phyloP scores from a whole-genome alignment of 2,888 invertebrate genomes.

The Oscheius sp. region DNA sequence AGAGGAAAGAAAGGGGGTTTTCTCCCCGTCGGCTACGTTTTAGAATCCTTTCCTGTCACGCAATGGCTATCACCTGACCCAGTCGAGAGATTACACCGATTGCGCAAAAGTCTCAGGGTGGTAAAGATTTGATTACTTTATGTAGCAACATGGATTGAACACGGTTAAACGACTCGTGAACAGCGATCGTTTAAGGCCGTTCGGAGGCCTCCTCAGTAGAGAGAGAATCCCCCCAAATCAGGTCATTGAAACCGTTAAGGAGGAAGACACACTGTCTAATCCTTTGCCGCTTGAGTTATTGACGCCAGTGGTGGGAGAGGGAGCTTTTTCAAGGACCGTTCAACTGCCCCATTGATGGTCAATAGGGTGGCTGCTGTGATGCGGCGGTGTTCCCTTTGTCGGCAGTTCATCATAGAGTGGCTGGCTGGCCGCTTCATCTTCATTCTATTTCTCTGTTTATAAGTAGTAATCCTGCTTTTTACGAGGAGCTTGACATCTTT shows the following conservation, averaged over 20 bases:
- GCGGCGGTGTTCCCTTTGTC: background rate
- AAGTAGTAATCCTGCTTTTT: background rate
- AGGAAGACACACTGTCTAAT: background rate
- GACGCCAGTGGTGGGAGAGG: background rate
- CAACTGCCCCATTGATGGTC: background rate
- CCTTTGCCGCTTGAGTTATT: background rate
- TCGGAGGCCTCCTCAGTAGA: background rate
- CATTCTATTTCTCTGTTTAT: background rate
- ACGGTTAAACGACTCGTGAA: constrained; percentile 31
- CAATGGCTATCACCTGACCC: too few species aligned
- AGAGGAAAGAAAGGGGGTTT: too few species aligned
- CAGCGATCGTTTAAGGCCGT: constrained; percentile 18
- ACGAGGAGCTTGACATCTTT: background rate
- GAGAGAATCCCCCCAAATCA: constrained; percentile 5
- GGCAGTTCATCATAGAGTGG: too few species aligned
- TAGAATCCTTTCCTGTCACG: too few species aligned
- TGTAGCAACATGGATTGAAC: too few species aligned
- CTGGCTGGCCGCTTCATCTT: background rate
- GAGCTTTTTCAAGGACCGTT: background rate
- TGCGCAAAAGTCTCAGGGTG: too few species aligned
- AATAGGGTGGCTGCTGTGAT: background rate
- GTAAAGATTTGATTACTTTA: background rate
- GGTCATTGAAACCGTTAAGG: constrained; percentile 29
- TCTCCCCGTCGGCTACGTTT: background rate
- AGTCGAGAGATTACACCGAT: too few species aligned